Conservation (phyloP, 2,113 vertebrate species). For the Crotalus viridis region DNA sequence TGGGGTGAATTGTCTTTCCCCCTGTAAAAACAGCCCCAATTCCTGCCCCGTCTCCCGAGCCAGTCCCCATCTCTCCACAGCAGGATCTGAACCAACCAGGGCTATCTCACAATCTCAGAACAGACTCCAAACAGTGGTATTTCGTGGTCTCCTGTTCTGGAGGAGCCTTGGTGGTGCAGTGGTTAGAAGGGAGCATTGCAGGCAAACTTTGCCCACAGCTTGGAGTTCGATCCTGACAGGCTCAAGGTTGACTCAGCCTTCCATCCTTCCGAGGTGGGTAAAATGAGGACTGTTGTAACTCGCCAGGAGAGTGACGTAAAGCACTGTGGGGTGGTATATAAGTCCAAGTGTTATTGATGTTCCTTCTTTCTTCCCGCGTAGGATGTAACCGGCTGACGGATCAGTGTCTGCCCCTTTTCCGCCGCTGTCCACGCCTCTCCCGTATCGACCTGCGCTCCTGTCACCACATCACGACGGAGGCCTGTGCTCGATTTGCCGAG, state of each 20-base stretch:
- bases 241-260: too few relatives aligned
- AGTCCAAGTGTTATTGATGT: not conserved
- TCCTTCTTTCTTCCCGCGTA: slow-evolving; percentile 23
- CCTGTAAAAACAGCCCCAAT: too few relatives aligned
- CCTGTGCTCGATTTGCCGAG: slow-evolving; percentile 71
- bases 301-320: too few relatives aligned
- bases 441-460: slow-evolving; percentile 84
- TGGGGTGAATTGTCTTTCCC: not conserved
- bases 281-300: too few relatives aligned
- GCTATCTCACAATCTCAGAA: not conserved
- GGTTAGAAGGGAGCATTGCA: not conserved
- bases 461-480: slow-evolving; percentile 77
- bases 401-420: slow-evolving; percentile 79
- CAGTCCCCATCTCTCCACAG: not conserved
- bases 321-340: too few relatives aligned
- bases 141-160: too few relatives aligned
- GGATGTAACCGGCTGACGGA: slow-evolving; percentile 88
- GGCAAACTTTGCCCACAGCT: too few relatives aligned
- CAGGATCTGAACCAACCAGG: not conserved
- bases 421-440: slow-evolving; percentile 81
- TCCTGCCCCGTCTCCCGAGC: not conserved
- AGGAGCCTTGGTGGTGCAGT: not conserved
- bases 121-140: not conserved
- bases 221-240: too few relatives aligned
- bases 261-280: too few relatives aligned